Evolutionary conservation across 1,140 invertebrate species (phyloP).

Genomic region (Drepana arcuata): DNA sequence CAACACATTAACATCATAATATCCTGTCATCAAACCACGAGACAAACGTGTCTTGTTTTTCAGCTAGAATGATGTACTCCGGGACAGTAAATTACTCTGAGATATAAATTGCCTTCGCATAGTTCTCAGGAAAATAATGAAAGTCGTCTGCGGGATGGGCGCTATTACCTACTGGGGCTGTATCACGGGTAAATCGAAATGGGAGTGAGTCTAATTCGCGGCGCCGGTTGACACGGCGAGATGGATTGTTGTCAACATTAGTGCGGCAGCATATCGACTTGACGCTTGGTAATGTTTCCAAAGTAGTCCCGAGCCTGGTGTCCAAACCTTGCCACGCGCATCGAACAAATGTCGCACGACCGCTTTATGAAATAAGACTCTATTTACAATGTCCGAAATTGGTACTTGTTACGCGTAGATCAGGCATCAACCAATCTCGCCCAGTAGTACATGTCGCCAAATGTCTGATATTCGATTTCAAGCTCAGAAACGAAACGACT

Average conservation of each 20-base stretch:
- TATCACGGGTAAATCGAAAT: constrained; percentile 59
- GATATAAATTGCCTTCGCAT: constrained; percentile 45
- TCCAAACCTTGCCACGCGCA: neutral
- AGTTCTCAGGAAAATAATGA: constrained; percentile 35
- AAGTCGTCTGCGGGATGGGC: constrained; percentile 24
- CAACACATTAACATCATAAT: constrained; percentile 43
- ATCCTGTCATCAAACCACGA: constrained; percentile 62
- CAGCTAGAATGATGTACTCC: constrained; percentile 44
- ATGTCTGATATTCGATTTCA: constrained; percentile 49
- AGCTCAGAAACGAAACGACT: constrained; percentile 50
- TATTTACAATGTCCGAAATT: constrained; percentile 19
- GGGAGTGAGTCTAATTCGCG: constrained; percentile 63
- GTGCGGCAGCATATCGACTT: constrained; percentile 62
- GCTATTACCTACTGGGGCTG: constrained; percentile 36
- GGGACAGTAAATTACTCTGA: constrained; percentile 51
- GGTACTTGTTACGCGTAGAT: constrained; percentile 34
- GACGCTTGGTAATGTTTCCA: constrained; percentile 26
- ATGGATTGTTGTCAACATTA: constrained; percentile 69
- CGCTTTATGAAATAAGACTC: constrained; percentile 30
- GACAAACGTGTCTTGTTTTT: constrained; percentile 49
- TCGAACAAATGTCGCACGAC: constrained; percentile 20
- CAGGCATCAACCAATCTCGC: constrained; percentile 37
- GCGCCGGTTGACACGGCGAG: constrained; percentile 58
- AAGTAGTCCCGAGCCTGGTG: no score
- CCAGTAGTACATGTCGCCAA: constrained; percentile 43